Base-by-base conservation (phyloP, 2,797 vertebrate genomes). In the Caiman crocodilus region DNA sequence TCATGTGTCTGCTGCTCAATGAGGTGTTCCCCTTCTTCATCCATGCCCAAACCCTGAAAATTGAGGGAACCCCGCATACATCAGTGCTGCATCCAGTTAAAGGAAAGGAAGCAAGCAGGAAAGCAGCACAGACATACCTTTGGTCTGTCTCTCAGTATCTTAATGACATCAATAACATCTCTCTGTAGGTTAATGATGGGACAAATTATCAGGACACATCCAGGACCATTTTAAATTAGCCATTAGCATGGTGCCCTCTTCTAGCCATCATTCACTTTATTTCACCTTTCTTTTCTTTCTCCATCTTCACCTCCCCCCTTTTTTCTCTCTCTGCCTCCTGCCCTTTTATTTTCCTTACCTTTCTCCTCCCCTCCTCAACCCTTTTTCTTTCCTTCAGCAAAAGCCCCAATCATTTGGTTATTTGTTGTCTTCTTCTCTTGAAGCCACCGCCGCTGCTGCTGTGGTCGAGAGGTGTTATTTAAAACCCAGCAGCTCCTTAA, bases 401-500 rank as follows among this genome's bases (percentile, higher is more conserved):
- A 93, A 95, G 92, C 87, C 74, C 85, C 0, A 0, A 87, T 97
- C 94, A 89, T 91, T 95, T 94, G 94, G 87, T 95, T 80, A 1
- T 94, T 92, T 90, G 74, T 96, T 96, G 96, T 95, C 96, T 77
- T 97, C 94, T 96, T 96, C 96, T 96, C 94, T 95, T 95, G 95
- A 95, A 96, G 94, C 94, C 88, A 87, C 96, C 87, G 89, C 94
- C 89, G 90, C 96, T 94, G 94, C 95, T 95, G 90, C 95, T 96
- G 91, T 96, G 96, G 94, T 96, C 94, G 93, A 93, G 95, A 97
- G 96, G 96, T 96, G 96, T 97, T 97, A 95, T 96, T 97, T 97
- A 96, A 97, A 97, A 96, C 96, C 96, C 94, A 96, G 96, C 96
- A 97, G 95, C 96, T 96, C 96, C 95, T 95, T 95, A 95, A 96